phyloP scores from a whole-genome alignment of 2,113 vertebrate species.

The Sphyrna mokarran region DNA sequence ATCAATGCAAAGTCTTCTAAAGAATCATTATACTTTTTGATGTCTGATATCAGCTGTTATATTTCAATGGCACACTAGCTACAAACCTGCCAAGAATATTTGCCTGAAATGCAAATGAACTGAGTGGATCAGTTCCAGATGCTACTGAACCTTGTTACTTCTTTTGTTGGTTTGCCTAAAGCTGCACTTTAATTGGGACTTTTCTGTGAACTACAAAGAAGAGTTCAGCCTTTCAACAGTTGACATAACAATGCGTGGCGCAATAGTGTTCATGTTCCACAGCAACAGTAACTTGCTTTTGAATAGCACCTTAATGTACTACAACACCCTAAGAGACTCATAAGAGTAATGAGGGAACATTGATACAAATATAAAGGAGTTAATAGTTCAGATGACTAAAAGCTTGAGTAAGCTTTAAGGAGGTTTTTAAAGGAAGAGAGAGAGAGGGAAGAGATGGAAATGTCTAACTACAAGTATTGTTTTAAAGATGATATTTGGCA shows the following conservation, averaged over 20 bases:
- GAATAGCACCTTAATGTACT: too few species aligned
- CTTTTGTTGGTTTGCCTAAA: neutral
- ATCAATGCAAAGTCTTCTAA: neutral
- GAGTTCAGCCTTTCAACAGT: neutral
- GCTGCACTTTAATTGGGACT: neutral
- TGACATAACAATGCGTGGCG: neutral
- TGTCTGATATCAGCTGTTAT: neutral
- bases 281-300: neutral
- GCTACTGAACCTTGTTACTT: neutral
- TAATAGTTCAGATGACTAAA: too few species aligned
- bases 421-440: too few species aligned
- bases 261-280: neutral
- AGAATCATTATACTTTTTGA: neutral
- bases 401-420: too few species aligned
- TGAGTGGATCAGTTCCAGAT: neutral
- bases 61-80: neutral
- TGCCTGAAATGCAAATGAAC: neutral
- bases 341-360: too few species aligned
- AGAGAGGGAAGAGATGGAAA: too few species aligned
- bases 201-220: neutral
- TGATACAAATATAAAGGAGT: too few species aligned
- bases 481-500: too few species aligned
- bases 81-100: neutral
- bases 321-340: too few species aligned
- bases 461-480: too few species aligned